A percentile compares a stretch with the other conserved stretches of the same genome.
These are phyloP conservation scores for Ochotona princeps DNA, from an alignment of 2,113 vertebrate species.

Conservation along the genomic window DNA sequence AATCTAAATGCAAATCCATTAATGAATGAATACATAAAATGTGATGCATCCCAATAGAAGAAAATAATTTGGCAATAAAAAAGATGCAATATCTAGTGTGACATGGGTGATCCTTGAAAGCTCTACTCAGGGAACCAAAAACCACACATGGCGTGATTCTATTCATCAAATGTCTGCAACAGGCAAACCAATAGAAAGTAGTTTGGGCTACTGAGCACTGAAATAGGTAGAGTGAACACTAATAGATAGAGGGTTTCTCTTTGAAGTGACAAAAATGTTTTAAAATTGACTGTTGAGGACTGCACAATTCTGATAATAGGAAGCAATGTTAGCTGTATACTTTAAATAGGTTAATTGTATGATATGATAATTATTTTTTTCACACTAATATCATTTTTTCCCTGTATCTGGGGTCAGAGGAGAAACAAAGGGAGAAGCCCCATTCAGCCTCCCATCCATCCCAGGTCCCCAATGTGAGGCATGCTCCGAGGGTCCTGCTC, in stretches of 20 bases:
- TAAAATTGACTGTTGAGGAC: background rate
- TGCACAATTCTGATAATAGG: background rate
- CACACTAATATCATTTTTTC: no score
- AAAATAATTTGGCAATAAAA: conserved; percentile 10
- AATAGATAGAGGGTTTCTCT: background rate
- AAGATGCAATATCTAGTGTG: background rate
- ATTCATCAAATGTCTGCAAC: conserved; percentile 35
- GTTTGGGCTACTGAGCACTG: background rate
- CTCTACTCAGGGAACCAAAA: background rate
- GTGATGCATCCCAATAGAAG: background rate
- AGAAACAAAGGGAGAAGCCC: no score
- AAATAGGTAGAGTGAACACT: background rate
- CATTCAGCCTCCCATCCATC: no score
- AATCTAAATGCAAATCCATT: background rate
- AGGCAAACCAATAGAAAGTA: background rate
- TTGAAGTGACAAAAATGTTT: background rate
- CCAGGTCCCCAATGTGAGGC: no score
- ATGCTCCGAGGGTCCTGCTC: no score
- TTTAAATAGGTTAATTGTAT: background rate
- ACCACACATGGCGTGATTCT: background rate
- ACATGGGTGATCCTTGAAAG: background rate
- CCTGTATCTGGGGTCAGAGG: no score
- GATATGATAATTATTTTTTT: no score
- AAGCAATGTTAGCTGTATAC: background rate
- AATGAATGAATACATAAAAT: background rate